Percentiles rank a stretch among this genome's conserved stretches.
These are phyloP conservation scores for Montipora capricornis DNA, from an alignment of 64 coral and sea anemone genomes.

Conservation along the genomic window DNA sequence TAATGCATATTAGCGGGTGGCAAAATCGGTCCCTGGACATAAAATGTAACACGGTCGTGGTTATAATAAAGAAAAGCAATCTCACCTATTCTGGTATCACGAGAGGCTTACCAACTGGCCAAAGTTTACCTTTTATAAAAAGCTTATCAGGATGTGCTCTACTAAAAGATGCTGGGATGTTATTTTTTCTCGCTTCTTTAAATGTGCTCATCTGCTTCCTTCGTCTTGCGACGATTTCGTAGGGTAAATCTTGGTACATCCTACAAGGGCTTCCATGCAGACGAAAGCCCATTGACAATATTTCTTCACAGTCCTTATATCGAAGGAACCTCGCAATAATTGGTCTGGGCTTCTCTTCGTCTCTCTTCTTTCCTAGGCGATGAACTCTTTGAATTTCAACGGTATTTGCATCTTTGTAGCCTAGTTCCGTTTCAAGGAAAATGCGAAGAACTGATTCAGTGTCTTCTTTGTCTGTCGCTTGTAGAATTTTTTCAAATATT, in stretches of 20 bases:
- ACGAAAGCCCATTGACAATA: not conserved
- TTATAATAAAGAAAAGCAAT: not conserved
- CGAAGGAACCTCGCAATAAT: not conserved
- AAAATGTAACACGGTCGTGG: not conserved
- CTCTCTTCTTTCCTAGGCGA: not conserved
- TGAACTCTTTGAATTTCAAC: not conserved
- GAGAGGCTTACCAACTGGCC: conserved; percentile 14
- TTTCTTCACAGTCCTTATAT: not conserved
- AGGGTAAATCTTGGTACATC: not conserved
- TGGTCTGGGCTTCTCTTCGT: not conserved
- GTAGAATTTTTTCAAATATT: not conserved
- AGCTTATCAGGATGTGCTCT: conserved; percentile 20
- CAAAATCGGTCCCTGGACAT: not conserved
- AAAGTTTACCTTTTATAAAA: conserved; percentile 18
- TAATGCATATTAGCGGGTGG: not conserved
- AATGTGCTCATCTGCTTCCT: not conserved
- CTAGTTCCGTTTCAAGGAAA: not conserved
- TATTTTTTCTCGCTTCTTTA: conserved; percentile 13
- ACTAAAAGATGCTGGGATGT: conserved; percentile 21
- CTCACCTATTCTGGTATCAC: not conserved
- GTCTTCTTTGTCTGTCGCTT: not conserved
- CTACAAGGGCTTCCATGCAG: not conserved
- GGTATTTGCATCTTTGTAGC: not conserved
- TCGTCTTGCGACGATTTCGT: not conserved
- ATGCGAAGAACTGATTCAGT: not conserved